Conservation (phyloP, 2,113 vertebrate genomes). For the Pipra filicauda region DNA sequence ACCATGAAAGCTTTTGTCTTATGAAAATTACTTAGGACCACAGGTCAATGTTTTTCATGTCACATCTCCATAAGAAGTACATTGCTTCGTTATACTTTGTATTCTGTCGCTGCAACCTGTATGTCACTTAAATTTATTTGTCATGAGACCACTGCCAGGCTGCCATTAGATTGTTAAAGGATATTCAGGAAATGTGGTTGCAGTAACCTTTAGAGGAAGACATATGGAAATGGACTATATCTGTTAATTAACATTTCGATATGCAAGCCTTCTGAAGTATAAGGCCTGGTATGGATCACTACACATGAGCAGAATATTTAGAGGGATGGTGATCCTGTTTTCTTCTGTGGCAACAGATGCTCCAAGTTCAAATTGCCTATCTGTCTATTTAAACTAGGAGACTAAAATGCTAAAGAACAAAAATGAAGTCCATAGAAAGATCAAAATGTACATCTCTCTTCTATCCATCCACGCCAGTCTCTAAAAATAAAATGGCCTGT, state of each 20-base stretch:
- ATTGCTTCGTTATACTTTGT: constrained; percentile 39
- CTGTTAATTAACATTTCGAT: constrained; percentile 37
- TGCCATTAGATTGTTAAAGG: constrained; percentile 57
- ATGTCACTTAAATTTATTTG: constrained; percentile 69
- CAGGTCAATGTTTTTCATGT: constrained; percentile 60
- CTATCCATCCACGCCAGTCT: not conserved
- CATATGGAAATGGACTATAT: constrained; percentile 25
- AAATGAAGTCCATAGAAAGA: not conserved
- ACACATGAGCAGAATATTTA: not conserved
- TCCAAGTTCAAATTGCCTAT: not conserved
- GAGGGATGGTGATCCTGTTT: not conserved
- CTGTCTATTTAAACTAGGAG: not conserved
- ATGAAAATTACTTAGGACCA: constrained; percentile 50
- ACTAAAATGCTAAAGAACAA: not conserved
- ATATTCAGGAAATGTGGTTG: constrained; percentile 10
- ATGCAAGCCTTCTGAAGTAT: not conserved
- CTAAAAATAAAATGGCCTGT: not conserved
- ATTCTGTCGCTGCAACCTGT: constrained; percentile 24
- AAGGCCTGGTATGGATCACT: not conserved
- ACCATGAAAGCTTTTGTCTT: constrained; percentile 67
- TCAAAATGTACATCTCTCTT: not conserved
- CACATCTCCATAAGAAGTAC: constrained; percentile 34
- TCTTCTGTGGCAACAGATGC: not conserved
- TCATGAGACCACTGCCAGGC: constrained; percentile 50
- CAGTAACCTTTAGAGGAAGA: constrained; percentile 65